Evolutionary conservation across 1,140 invertebrate genomes (phyloP).

Genomic region (Armadillidium nasatum): DNA sequence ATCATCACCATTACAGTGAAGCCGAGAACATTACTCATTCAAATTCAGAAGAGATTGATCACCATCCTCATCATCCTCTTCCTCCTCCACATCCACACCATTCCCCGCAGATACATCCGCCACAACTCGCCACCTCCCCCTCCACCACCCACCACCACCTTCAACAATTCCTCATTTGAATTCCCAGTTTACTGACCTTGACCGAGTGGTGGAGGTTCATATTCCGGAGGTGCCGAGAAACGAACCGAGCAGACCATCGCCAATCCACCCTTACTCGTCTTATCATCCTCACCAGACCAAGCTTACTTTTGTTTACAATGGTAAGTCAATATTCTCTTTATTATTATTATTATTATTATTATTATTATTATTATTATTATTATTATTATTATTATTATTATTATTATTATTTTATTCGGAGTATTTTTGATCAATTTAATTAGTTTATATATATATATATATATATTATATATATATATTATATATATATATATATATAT

Average conservation of each 20-base stretch:
- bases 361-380: too few species aligned
- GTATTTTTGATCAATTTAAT: too few species aligned
- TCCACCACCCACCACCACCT: neutral
- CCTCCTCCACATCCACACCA: too few species aligned
- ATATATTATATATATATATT: too few species aligned
- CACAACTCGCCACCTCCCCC: neutral
- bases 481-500: too few species aligned
- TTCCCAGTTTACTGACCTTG: neutral
- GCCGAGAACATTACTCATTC: neutral
- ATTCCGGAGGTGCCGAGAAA: conserved; percentile 25
- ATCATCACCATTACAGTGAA: too few species aligned
- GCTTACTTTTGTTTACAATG: conserved; percentile 3
- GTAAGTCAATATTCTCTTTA: neutral
- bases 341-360: too few species aligned
- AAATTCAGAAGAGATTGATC: neutral
- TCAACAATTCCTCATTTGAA: neutral
- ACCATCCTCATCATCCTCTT: neutral
- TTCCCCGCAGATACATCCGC: neutral
- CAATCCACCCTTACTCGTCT: neutral
- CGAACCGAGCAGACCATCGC: neutral
- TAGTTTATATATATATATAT: too few species aligned
- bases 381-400: too few species aligned
- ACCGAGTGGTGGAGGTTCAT: conserved; percentile 27
- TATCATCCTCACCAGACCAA: neutral
- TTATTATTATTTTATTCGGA: too few species aligned